Percentiles rank a stretch among this genome's conserved stretches.
Conservation (phyloP, 2,888 invertebrate genomes). For the Prosopocoilus inquinatus region DNA sequence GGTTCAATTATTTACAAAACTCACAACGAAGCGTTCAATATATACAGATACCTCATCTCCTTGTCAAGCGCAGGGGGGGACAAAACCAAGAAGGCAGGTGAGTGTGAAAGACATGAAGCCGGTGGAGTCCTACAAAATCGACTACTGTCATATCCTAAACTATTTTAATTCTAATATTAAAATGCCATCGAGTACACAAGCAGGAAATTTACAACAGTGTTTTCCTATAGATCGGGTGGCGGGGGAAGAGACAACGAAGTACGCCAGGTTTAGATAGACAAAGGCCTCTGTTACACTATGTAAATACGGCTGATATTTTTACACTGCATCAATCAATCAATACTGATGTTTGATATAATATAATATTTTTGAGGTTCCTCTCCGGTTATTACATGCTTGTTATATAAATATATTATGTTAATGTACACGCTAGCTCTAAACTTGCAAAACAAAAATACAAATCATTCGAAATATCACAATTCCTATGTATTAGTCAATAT, state of each 20-base stretch:
- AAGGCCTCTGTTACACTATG: conserved; percentile 16
- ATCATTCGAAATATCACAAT: conserved; percentile 6
- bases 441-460: too few relatives aligned
- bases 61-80: conserved; percentile 1
- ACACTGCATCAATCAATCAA: conserved; percentile 8
- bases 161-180: too few relatives aligned
- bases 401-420: background rate
- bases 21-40: conserved; percentile 41
- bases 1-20: conserved; percentile 45
- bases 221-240: too few relatives aligned
- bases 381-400: conserved; percentile 3
- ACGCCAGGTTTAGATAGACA: background rate
- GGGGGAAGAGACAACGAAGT: too few relatives aligned
- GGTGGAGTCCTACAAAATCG: too few relatives aligned
- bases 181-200: too few relatives aligned
- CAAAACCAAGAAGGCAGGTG: background rate
- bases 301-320: conserved; percentile 19
- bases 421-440: background rate
- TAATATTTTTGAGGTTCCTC: conserved; percentile 7
- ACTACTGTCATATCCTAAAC: too few relatives aligned
- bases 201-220: too few relatives aligned
- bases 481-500: conserved; percentile 1
- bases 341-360: background rate
- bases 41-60: conserved; percentile 41
- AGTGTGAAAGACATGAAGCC: too few relatives aligned